Conservation (phyloP, 2,797 vertebrate genomes). For the Adelosebastes latens region DNA sequence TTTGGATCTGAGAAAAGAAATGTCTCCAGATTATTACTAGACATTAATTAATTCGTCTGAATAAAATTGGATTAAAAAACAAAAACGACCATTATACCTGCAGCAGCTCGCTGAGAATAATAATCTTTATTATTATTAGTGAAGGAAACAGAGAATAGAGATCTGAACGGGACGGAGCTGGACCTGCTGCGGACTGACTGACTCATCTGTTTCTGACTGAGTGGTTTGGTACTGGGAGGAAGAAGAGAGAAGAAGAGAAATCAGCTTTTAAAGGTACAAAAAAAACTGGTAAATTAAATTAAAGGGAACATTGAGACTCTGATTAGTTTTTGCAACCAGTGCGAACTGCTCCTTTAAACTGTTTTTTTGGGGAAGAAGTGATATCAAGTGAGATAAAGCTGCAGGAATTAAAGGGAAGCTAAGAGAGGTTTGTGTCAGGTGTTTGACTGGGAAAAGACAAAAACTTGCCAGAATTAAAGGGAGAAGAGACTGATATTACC, state of each 20-base stretch:
- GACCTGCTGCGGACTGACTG: slow-evolving; percentile 8
- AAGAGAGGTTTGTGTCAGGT: background rate
- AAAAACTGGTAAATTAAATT: background rate
- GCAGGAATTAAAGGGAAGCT: background rate
- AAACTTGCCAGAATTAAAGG: background rate
- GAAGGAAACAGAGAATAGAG: background rate
- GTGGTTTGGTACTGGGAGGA: background rate
- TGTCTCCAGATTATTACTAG: slow-evolving; percentile 20
- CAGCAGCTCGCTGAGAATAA: background rate
- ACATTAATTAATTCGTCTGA: background rate
- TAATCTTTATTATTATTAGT: background rate
- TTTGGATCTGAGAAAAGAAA: background rate
- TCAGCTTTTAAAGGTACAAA: background rate
- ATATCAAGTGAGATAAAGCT: background rate
- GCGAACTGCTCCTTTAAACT: background rate
- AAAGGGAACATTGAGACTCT: background rate
- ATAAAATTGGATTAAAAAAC: background rate
- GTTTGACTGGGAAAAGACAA: background rate
- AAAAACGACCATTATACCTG: background rate
- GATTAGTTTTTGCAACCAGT: background rate
- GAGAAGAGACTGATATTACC: background rate
- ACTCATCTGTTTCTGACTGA: background rate
- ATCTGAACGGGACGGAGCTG: background rate
- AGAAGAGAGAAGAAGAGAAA: background rate
- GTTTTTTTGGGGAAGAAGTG: background rate